phyloP scores from a whole-genome alignment of 2,113 vertebrate genomes.

The Gobio gobio region DNA sequence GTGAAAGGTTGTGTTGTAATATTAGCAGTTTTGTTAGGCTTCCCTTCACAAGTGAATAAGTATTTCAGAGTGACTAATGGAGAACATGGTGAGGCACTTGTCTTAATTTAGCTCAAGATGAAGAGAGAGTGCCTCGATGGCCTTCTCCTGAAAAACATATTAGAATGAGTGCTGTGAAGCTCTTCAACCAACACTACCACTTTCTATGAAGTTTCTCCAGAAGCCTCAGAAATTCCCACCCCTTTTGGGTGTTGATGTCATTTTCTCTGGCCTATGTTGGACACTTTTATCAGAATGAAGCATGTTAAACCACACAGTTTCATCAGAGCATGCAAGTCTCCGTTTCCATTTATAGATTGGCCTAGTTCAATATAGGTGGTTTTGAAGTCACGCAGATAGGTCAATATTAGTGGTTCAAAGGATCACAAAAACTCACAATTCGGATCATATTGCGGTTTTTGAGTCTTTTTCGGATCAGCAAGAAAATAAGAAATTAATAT shows the following conservation, averaged over 20 bases:
- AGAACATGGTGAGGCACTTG: not conserved
- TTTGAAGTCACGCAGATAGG: not conserved
- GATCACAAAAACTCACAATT: too few relatives aligned
- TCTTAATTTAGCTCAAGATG: conserved; percentile 23
- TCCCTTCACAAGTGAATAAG: not conserved
- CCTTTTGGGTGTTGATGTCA: not conserved
- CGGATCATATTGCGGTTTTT: too few relatives aligned
- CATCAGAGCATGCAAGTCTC: not conserved
- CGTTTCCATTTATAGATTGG: not conserved
- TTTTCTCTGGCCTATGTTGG: not conserved
- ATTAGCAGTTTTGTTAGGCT: not conserved
- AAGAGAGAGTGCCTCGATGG: not conserved
- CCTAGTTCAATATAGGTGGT: not conserved
- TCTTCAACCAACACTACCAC: not conserved
- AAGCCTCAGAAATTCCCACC: not conserved
- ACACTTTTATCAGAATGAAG: not conserved
- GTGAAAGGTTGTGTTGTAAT: not conserved
- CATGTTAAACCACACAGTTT: not conserved
- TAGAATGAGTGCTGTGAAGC: not conserved
- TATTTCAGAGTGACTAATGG: not conserved
- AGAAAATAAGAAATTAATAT: too few relatives aligned
- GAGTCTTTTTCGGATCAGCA: too few relatives aligned
- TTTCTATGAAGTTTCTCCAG: not conserved
- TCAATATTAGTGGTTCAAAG: too few relatives aligned
- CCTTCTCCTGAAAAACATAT: conserved; percentile 14